Base-by-base conservation (phyloP, 2,113 vertebrate species). In the Myotis davidii region DNA sequence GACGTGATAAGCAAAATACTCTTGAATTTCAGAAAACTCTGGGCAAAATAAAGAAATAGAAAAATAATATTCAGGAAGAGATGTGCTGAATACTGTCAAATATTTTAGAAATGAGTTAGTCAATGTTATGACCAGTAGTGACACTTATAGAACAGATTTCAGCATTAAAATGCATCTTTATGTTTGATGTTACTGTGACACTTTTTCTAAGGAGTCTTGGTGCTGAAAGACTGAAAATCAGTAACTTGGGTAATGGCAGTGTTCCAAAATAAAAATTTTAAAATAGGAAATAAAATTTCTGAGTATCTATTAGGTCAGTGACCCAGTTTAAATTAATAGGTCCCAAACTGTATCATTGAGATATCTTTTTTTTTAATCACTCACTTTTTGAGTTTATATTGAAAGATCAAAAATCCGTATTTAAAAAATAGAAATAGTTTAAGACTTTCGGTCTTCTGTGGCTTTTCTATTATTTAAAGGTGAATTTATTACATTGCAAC, bases 71-170 rank as follows among this genome's bases (percentile, higher is more conserved):
- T 74, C 50, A 93, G 32, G 3, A 89, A 72, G 34, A 90, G 52
- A 73, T 64, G 12, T 45, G 11, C 10, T 67, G 54, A 88, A 65
- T 64, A 34, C 39, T 83, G 77, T 82, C 93, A 95, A 64, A 89
- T 86, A 91, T 95, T 91, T 87, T 69, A 89, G 37, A 21, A 89
- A 93, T 42, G 74, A 77, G 18, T 32, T 70, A 85, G 39, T 83
- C 73, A 76, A 17, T 54, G 8, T 87, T 76, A 37, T 85, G 48
- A 85, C 69, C 93, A 74, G 2, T 54, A 25, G 20, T 76, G 78
- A 89, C 48, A 86, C 23, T 29, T 70, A 37, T 0, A 69, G 37
- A 82, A 74, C 20, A 61, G 50, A 85, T 37, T 93, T 69, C 52
- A 90, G 29, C 29, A 79, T 73, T 77, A 72, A 92, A 94, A 94